These are phyloP conservation scores for Phlogophora meticulosa DNA, from an alignment of 2,888 invertebrate genomes.

Conservation along the genomic window DNA sequence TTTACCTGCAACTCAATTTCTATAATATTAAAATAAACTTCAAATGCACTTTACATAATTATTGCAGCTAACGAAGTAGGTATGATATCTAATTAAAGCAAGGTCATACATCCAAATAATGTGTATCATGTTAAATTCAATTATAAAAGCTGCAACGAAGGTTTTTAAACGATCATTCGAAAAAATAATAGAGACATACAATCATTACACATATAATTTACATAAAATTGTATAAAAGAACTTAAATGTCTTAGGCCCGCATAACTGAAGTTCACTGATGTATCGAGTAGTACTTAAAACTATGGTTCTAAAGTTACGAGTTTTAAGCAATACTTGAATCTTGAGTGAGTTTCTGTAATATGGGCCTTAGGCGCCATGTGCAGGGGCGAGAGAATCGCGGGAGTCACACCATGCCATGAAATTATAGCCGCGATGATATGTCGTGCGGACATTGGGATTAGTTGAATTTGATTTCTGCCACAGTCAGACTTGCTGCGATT, in stretches of 20 bases:
- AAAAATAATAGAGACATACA: constrained; percentile 30
- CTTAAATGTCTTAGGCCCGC: constrained; percentile 31
- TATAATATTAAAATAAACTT: constrained; percentile 28
- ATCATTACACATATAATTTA: constrained; percentile 56
- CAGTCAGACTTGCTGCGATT: no score
- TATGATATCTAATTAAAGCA: constrained; percentile 17
- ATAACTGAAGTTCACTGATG: no score
- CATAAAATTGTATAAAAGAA: constrained; percentile 57
- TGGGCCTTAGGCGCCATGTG: no score
- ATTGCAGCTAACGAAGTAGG: constrained; percentile 29
- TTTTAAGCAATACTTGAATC: no score
- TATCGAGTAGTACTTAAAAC: no score
- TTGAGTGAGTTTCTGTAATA: no score
- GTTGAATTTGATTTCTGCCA: no score
- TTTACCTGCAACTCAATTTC: constrained; percentile 20
- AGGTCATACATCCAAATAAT: constrained; percentile 24
- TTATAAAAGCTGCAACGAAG: constrained; percentile 32
- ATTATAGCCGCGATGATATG: no score
- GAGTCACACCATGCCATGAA: no score
- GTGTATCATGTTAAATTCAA: constrained; percentile 16
- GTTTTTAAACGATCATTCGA: constrained; percentile 13
- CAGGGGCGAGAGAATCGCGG: no score
- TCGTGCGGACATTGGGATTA: no score
- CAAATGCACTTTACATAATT: constrained; percentile 46
- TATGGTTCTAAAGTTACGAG: no score